Conservation (phyloP, 92 coral and sea anemone genomes). For the Heteractis magnifica region DNA sequence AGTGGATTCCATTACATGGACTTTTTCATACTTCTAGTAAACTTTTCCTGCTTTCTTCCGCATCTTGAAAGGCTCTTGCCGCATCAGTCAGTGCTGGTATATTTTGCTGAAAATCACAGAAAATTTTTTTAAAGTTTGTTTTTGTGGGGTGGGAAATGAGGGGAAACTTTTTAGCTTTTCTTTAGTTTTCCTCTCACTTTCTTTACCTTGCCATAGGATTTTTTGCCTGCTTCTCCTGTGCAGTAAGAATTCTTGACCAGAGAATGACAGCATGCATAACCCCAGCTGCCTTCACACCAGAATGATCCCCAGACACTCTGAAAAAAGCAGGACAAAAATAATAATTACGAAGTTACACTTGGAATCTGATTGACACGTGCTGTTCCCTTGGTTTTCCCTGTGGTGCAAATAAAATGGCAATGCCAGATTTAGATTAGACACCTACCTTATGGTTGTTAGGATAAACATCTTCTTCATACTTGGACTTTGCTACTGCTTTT, state of each 20-base stretch:
- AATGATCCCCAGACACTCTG: constrained; percentile 98
- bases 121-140: background rate
- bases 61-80: constrained; percentile 65
- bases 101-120: constrained; percentile 23
- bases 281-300: constrained; percentile 94
- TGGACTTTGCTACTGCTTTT: constrained; percentile 88
- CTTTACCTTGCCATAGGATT: constrained; percentile 43
- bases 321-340: background rate
- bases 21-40: constrained; percentile 52
- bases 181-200: background rate
- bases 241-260: constrained; percentile 87
- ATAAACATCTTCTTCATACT: constrained; percentile 94
- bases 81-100: constrained; percentile 59
- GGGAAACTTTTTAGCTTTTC: background rate
- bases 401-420: background rate
- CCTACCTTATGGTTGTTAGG: constrained; percentile 91
- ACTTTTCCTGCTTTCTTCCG: constrained; percentile 72
- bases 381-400: background rate
- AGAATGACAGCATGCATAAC: constrained; percentile 91
- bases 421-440: background rate
- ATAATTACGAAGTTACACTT: background rate
- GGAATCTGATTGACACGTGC: background rate
- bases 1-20: too few relatives aligned
- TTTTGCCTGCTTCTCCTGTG: constrained; percentile 93
- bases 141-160: background rate